A percentile compares a stretch with the other conserved stretches of the same genome.
phyloP scores from a whole-genome alignment of 1,140 invertebrate genomes.

The Muscidifurax raptorellus region DNA sequence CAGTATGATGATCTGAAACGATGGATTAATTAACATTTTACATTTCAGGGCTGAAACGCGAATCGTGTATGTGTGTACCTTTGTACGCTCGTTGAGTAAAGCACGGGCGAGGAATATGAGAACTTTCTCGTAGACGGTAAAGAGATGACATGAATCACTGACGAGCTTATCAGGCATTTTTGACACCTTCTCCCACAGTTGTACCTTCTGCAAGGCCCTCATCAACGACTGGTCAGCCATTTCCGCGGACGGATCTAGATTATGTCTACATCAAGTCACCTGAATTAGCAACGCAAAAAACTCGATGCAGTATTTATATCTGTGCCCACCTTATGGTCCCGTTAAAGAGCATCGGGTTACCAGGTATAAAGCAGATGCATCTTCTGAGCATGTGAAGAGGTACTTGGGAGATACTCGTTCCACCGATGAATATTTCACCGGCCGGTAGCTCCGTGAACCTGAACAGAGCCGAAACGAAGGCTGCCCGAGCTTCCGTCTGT shows the following conservation, averaged over 20 bases:
- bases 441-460: constrained; percentile 56
- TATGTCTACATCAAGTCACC: constrained; percentile 43
- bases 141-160: constrained; percentile 51
- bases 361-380: constrained; percentile 56
- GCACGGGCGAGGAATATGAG: constrained; percentile 57
- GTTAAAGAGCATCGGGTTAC: constrained; percentile 55
- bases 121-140: constrained; percentile 55
- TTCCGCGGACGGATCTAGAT: constrained; percentile 55
- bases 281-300: background rate
- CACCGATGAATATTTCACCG: constrained; percentile 57
- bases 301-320: background rate
- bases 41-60: background rate
- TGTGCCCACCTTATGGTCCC: constrained; percentile 53
- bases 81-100: constrained; percentile 53
- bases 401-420: constrained; percentile 52
- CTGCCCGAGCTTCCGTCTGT: constrained; percentile 38
- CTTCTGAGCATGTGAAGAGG: constrained; percentile 53
- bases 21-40: background rate
- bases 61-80: constrained; percentile 41
- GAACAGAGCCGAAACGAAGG: constrained; percentile 56
- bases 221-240: constrained; percentile 52
- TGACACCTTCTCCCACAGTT: constrained; percentile 58
- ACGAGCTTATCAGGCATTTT: constrained; percentile 55
- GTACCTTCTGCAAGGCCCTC: constrained; percentile 54
- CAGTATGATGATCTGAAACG: constrained; percentile 31